Evolutionary conservation across 2,113 vertebrate genomes (phyloP).

Genomic region (Psophia crepitans): DNA sequence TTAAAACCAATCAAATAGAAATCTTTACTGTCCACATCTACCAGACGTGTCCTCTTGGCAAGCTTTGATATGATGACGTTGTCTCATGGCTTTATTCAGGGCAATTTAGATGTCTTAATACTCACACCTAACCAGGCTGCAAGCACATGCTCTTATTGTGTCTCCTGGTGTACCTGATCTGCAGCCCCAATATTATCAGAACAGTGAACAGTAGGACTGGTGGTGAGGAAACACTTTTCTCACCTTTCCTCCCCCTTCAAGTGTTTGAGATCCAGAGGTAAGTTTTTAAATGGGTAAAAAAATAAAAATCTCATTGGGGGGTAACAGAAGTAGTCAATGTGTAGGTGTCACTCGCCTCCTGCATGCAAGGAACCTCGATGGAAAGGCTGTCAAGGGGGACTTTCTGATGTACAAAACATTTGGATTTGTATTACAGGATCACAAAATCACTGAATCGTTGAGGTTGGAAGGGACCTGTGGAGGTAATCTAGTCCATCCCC

Average conservation of each 20-base stretch:
- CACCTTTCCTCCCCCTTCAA: background rate
- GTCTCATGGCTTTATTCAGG: background rate
- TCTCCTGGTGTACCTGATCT: background rate
- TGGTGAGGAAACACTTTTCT: background rate
- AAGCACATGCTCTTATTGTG: background rate
- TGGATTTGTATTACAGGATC: constrained; percentile 56
- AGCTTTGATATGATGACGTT: background rate
- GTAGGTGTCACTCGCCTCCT: background rate
- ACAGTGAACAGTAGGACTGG: background rate
- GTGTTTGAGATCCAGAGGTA: background rate
- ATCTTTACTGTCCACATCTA: background rate
- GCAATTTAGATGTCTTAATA: background rate
- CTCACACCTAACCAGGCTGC: background rate
- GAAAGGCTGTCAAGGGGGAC: background rate
- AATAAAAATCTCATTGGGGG: too few relatives aligned
- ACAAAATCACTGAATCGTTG: constrained; percentile 29
- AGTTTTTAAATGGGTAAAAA: background rate
- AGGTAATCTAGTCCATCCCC: background rate
- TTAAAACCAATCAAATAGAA: constrained; percentile 14
- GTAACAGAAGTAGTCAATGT: background rate
- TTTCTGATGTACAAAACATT: background rate
- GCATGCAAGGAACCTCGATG: background rate
- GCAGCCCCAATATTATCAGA: background rate
- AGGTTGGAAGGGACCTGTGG: constrained; percentile 38
- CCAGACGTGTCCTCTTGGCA: background rate